Base-by-base conservation (phyloP, 92 coral and sea anemone species). In the Epizoanthus illoricatus region DNA sequence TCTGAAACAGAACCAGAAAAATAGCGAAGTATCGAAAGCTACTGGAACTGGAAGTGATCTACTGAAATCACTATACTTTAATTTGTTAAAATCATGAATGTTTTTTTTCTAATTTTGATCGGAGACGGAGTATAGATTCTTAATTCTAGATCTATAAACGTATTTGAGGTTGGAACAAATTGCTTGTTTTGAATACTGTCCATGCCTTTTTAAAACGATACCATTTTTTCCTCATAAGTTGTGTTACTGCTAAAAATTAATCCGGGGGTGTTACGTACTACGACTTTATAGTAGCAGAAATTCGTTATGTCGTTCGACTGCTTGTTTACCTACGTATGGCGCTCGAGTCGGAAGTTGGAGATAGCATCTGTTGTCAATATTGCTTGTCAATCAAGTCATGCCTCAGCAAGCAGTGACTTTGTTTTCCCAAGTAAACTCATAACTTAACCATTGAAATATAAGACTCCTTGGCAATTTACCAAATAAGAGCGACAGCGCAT, bases 351-450 rank as follows among this genome's bases (percentile, higher is more conserved):
- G 47, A 67, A 67, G 49, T 36, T n/a, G 71, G 4, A 8, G 71
- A 66, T 39, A 19, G 41, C 54, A n/a, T 61, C 41, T 43, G 58
- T 78, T 18, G 23, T n/a, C 76, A 49, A 43, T 43, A 61, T 62
- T n/a, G 49, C 61, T 57, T 78, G 71, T 78, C 82, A 78, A 78
- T 78, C 82, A 78, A 41, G 47, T 78, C 71, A 78, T 71, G 82
- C 59, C 60, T 78, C 71, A 59, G 24, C 69, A 63, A 78, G 16
- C 82, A 42, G 24, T 17, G 20, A n/a, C 47, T 67, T 67, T 36
- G 43, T 24, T 68, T 68, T 68, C 9, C n/a, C 0, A 33, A 33
- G 72, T 39, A 12, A 13, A 8, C 8, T 49, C 56, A 8, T 8
- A 49, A 0, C 1, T 1, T 28, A 49, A 49, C 2, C 15, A 52